Evolutionary conservation across 2,797 vertebrate genomes (phyloP), one percentile per base, ranked within the genome.

Genomic region (Poeciliopsis turneri): DNA sequence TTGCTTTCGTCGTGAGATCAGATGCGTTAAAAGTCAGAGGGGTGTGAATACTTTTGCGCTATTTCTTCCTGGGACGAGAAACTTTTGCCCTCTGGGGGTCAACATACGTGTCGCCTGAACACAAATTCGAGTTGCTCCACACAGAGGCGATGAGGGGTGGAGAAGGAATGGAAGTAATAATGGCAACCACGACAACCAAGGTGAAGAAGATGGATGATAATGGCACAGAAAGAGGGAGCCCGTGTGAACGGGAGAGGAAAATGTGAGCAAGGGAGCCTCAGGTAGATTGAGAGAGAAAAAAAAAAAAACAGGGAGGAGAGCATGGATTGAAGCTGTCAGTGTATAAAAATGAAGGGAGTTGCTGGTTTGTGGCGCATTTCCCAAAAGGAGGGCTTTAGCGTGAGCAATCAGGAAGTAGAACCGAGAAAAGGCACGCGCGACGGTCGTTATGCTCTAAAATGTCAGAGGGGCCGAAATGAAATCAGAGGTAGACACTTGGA

Each of bases 191-290:
- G 87, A 84, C 91, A 81, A 79, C 77, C 78, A 76, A 87, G 86
- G 89, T 84, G 88, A 89, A 78, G 82, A 86, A 91, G 88, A 92
- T 85, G 82, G 88, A 90, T 89, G 82, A 86, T 84, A 87, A 91
- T 90, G 74, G 82, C 43, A 75, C 78, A 41, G 81, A 84, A 82
- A 78, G 41, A 46, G 20, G 72, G 74, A 71, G 39, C 75, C 79
- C 87, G 59, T 80, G 61, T 11, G 25, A 77, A 69, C 20, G 5
- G 76, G 79, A 61, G 41, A 64, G 20, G 64, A 68, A 41, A 76
- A 76, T 64, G 41, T 64, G 41, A 51, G 61, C 23, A 51, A 75
- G 75, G 79, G 68, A 45, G 68, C 71, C 64, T 41, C 25, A 64
- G 57, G 71, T 78, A 61, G 33, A 70, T 45, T 45, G 30, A 79